Percentiles rank a stretch among this genome's conserved stretches.
Conservation (phyloP, 2,113 vertebrate species). For the Pontoporia blainvillei region DNA sequence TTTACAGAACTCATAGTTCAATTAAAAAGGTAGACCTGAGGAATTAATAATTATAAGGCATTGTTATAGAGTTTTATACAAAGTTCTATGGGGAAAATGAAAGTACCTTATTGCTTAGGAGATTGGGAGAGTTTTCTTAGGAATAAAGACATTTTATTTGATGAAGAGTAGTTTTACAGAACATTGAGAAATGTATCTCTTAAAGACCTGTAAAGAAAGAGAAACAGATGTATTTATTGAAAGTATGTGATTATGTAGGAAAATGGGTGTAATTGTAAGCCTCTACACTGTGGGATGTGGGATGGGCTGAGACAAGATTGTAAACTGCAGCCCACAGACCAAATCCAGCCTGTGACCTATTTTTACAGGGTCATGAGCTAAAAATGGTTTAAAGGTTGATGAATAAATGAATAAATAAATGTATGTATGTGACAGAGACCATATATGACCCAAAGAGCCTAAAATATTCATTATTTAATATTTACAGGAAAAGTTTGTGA, state of each 20-base stretch:
- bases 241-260: neutral
- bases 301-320: neutral
- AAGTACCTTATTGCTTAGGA: neutral
- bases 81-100: neutral
- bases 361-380: neutral
- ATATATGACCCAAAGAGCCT: neutral
- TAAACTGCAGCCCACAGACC: neutral
- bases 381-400: neutral
- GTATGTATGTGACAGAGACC: neutral
- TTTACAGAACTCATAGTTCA: neutral
- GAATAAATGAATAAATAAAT: neutral
- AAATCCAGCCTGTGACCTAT: neutral
- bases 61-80: neutral
- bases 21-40: neutral
- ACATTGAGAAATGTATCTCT: neutral
- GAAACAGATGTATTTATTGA: neutral
- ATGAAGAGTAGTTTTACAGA: neutral
- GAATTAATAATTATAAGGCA: neutral
- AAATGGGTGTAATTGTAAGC: neutral
- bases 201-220: neutral
- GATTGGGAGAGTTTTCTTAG: neutral
- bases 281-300: neutral
- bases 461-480: neutral
- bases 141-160: neutral
- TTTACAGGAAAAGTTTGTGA: neutral